These are phyloP conservation scores for Ciconia boyciana DNA, from an alignment of 2,113 vertebrate species.

Conservation along the genomic window DNA sequence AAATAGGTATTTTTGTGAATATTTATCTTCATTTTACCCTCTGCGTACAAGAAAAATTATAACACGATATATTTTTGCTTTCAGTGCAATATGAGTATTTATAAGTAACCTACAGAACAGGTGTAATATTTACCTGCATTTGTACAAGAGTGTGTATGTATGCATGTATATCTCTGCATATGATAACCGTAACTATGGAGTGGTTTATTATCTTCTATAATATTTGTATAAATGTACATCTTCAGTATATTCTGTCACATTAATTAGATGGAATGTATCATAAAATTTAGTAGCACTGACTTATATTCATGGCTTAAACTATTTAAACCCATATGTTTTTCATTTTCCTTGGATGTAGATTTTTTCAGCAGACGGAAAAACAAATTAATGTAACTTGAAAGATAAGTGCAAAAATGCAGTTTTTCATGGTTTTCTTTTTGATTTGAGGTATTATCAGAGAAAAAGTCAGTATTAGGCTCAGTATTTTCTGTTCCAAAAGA, in stretches of 20 bases:
- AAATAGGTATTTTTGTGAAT: not conserved
- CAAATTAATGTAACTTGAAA: conserved; percentile 48
- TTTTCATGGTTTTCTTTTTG: not conserved
- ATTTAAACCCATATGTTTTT: conserved; percentile 41
- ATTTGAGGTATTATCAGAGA: not conserved
- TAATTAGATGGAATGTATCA: not conserved
- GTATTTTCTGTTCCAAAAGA: not conserved
- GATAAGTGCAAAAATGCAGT: conserved; percentile 21
- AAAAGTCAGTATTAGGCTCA: not conserved
- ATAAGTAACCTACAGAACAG: not conserved
- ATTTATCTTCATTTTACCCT: not conserved
- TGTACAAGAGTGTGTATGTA: not conserved
- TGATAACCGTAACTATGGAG: not conserved
- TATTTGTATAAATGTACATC: not conserved
- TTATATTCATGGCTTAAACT: not conserved
- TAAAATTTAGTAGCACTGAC: not conserved
- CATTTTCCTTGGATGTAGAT: conserved; percentile 35
- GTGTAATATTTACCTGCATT: not conserved
- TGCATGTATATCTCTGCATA: not conserved
- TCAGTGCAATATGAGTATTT: not conserved
- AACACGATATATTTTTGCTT: not conserved
- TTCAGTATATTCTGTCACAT: not conserved
- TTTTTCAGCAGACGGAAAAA: conserved; percentile 50
- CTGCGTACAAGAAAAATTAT: not conserved
- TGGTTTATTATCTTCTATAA: not conserved